Evolutionary conservation across 2,113 vertebrate species (phyloP), one percentile per base, ranked within the genome.

Genomic region (Psophia crepitans): DNA sequence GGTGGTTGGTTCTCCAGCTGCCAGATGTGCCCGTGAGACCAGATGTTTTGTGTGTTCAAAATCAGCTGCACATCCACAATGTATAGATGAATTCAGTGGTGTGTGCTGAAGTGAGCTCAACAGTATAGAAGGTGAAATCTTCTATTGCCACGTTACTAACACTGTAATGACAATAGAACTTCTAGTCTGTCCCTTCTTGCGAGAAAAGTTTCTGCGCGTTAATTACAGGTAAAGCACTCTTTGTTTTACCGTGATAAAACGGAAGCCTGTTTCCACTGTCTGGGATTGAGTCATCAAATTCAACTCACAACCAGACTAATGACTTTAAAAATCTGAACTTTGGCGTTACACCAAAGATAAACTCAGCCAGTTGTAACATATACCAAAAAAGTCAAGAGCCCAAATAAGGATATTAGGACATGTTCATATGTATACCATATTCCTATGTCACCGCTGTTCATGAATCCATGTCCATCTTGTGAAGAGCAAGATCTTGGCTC

Each of bases 1-100:
- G 93, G 82, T 84, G 77, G 41, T 32, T 90, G 54, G 37, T 23
- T 74, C 57, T 87, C 49, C 86, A 73, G 87, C 86, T 91, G 84
- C 90, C 92, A 94, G 87, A 93, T 80, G 94, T 91, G 57, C 76
- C 61, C n/a, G 0, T 32, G 48, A 35, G 75, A 30, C 63, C 78
- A 94, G 95, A 84, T 77, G 79, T 93, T 84, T 32, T 19, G 14
- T 37, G 74, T 43, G 73, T 51, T 28, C 61, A 11, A 70, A 65
- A 70, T 53, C 88, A 92, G 60, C 70, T 53, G 57, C 61, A 57
- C 30, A 5, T 27, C 84, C 35, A 6, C 46, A 8, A 19, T 3
- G 6, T 43, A 30, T 27, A 41, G 83, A 16, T 20, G 0, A 27
- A 26, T 48, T 68, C 35, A 10, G 41, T 11, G 54, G 32, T 26